These are phyloP conservation scores for Tauraco erythrolophus DNA, from an alignment of 2,113 vertebrate genomes.

Conservation along the genomic window DNA sequence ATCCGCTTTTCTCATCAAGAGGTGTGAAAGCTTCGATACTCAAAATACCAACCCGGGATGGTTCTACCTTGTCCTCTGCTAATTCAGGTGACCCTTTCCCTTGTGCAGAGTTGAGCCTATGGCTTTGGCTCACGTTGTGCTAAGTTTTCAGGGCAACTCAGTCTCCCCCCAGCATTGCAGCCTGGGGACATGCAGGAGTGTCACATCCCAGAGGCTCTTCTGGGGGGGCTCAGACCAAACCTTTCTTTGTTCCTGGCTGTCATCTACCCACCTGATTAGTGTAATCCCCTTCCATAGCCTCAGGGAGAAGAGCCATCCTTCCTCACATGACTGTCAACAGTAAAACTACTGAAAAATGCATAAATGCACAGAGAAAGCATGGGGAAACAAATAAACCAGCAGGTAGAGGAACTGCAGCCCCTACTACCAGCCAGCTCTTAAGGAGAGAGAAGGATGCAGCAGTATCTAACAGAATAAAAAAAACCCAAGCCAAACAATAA, in stretches of 20 bases:
- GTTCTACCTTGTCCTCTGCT: background rate
- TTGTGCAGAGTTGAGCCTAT: fast-evolving
- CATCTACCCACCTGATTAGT: background rate
- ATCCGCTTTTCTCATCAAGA: background rate
- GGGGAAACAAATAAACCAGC: background rate
- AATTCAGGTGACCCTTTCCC: background rate
- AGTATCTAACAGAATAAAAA: background rate
- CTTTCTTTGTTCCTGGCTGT: background rate
- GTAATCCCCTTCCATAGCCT: background rate
- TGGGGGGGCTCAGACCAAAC: background rate
- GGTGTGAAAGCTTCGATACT: too few species aligned
- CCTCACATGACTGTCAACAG: background rate
- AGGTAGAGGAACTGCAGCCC: too few species aligned
- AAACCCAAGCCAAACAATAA: too few species aligned
- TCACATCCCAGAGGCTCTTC: background rate
- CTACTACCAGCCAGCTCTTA: background rate
- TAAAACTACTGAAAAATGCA: background rate
- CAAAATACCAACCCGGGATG: too few species aligned
- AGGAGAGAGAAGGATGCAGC: background rate
- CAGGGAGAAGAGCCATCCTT: background rate
- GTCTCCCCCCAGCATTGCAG: background rate
- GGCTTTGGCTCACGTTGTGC: background rate
- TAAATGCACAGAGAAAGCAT: background rate
- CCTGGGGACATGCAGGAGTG: background rate
- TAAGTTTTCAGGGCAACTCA: too few species aligned